These are phyloP conservation scores for Amphimallon solstitiale DNA, from an alignment of 2,888 invertebrate genomes.

Conservation along the genomic window DNA sequence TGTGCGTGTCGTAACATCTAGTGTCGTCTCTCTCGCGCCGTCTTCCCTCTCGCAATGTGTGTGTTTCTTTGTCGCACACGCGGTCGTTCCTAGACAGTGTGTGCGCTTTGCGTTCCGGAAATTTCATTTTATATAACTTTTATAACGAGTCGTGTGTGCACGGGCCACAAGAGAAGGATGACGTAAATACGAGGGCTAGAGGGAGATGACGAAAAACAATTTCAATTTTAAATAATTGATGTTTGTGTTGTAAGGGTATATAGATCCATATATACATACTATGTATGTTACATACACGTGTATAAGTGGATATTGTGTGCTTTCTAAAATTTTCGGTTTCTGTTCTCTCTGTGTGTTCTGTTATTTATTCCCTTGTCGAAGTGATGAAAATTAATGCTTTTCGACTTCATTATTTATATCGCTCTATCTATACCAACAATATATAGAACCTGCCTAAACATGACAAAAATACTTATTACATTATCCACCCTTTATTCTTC, in stretches of 20 bases:
- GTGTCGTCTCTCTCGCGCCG: not conserved
- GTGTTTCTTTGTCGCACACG: constrained; percentile 46
- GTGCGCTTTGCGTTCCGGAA: constrained; percentile 63
- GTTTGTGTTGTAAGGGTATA: constrained; percentile 22
- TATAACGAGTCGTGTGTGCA: constrained; percentile 59
- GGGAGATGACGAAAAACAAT: constrained; percentile 31
- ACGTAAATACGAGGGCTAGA: constrained; percentile 1
- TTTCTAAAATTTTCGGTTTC: constrained; percentile 28
- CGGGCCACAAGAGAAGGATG: constrained; percentile 25
- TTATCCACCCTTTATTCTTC: too few relatives aligned
- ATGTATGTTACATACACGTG: not conserved
- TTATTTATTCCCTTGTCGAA: too few relatives aligned
- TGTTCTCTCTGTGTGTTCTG: too few relatives aligned
- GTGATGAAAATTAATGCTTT: too few relatives aligned
- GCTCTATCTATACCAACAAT: too few relatives aligned
- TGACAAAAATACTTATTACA: too few relatives aligned
- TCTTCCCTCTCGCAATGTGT: not conserved
- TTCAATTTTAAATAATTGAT: constrained; percentile 40
- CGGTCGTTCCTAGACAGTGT: not conserved
- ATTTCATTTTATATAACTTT: constrained; percentile 64
- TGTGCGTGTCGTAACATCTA: not conserved
- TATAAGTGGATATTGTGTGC: not conserved
- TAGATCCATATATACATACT: not conserved
- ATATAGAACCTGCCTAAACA: too few relatives aligned
- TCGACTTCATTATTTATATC: too few relatives aligned